Conservation (phyloP, 2,113 vertebrate genomes). For the Myiagra hebetior region DNA sequence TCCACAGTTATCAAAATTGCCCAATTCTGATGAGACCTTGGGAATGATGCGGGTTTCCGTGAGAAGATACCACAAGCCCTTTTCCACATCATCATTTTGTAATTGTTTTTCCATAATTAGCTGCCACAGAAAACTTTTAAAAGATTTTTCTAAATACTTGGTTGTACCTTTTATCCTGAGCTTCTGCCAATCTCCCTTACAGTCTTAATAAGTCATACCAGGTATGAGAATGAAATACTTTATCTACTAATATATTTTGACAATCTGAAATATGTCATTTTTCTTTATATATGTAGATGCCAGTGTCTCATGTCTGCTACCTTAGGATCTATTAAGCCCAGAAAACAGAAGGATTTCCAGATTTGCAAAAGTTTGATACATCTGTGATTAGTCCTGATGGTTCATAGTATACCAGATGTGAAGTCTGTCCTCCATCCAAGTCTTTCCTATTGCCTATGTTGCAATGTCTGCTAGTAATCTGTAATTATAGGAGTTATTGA, state of each 20-base stretch:
- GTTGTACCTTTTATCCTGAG: neutral
- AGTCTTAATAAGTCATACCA: neutral
- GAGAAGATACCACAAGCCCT: neutral
- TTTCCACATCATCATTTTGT: neutral
- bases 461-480: neutral
- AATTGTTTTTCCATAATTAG: neutral
- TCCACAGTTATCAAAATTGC: neutral
- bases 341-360: neutral
- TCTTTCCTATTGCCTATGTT: neutral
- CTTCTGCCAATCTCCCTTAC: neutral
- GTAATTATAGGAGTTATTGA: neutral
- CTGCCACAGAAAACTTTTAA: neutral
- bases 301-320: neutral
- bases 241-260: neutral
- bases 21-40: neutral
- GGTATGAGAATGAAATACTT: neutral
- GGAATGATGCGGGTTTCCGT: accelerated
- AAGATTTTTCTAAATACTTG: neutral
- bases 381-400: neutral
- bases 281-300: neutral
- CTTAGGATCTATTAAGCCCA: neutral
- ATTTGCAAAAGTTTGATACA: neutral
- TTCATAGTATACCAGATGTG: neutral
- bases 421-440: neutral
- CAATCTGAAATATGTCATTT: neutral